Percentiles rank a stretch among this genome's conserved stretches.
phyloP scores from a whole-genome alignment of 2,888 invertebrate species.

The Microctonus brassicae region DNA sequence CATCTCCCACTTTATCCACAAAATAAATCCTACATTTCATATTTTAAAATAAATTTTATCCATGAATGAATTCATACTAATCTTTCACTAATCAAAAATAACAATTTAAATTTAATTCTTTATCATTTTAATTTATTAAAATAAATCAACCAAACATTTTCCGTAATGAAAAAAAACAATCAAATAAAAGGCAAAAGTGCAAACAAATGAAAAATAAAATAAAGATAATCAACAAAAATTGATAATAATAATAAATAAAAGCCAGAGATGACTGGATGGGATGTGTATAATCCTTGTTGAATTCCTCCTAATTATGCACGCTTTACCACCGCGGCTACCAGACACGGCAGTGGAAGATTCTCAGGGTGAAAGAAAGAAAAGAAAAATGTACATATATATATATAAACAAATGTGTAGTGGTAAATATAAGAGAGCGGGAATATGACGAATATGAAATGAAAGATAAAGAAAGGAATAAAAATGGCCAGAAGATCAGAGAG shows the following conservation, averaged over 20 bases:
- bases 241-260: conserved; percentile 8
- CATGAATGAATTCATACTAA: too few species aligned
- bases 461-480: conserved; percentile 28
- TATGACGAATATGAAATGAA: conserved; percentile 1
- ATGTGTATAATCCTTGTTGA: conserved; percentile 67
- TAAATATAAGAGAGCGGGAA: neutral
- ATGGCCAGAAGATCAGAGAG: neutral
- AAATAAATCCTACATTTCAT: conserved; percentile 18
- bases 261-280: conserved; percentile 63
- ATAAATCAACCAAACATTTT: too few species aligned
- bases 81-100: too few species aligned
- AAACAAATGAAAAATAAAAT: neutral
- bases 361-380: conserved; percentile 31
- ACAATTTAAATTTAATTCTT: too few species aligned
- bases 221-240: conserved; percentile 2
- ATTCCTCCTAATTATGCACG: conserved; percentile 69
- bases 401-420: neutral
- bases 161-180: too few species aligned
- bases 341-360: conserved; percentile 34
- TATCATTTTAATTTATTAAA: too few species aligned
- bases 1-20: neutral
- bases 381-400: conserved; percentile 10
- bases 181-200: neutral
- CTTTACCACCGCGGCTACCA: conserved; percentile 64
- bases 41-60: too few species aligned